phyloP scores from a whole-genome alignment of 2,797 vertebrate species.

The Labeo calbasu region DNA sequence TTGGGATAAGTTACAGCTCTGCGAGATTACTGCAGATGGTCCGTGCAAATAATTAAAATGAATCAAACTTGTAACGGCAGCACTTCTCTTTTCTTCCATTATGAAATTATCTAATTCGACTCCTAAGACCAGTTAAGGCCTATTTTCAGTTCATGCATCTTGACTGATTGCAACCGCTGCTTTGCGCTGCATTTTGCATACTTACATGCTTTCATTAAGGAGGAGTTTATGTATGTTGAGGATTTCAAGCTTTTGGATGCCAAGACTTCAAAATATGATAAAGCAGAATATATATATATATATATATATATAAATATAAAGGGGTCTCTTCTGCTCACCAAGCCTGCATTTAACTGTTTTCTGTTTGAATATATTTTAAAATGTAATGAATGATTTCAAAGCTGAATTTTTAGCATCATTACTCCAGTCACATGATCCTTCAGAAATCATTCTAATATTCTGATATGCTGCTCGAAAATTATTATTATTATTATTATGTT shows the following conservation, averaged over 20 bases:
- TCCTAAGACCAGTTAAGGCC: constrained; percentile 18
- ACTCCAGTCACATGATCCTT: too few species aligned
- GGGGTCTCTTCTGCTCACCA: too few species aligned
- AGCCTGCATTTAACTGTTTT: too few species aligned
- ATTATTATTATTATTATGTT: too few species aligned
- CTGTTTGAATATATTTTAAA: too few species aligned
- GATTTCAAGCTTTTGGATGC: constrained; percentile 6
- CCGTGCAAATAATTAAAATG: constrained; percentile 36
- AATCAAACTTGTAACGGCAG: constrained; percentile 41
- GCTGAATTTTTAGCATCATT: too few species aligned
- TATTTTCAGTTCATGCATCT: constrained; percentile 10
- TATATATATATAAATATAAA: too few species aligned
- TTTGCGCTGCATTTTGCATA: not conserved
- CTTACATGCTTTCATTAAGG: not conserved
- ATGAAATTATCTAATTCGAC: constrained; percentile 13
- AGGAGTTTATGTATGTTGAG: not conserved
- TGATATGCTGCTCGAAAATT: too few species aligned
- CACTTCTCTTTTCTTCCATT: not conserved
- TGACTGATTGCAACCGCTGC: constrained; percentile 16
- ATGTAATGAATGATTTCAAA: too few species aligned
- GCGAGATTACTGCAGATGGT: constrained; percentile 44
- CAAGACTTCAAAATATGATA: constrained; percentile 5
- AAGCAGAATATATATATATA: not conserved
- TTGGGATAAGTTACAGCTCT: constrained; percentile 38
- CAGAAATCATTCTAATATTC: too few species aligned